Conservation (phyloP, 1,140 invertebrate genomes). For the Zaprionus africanus region DNA sequence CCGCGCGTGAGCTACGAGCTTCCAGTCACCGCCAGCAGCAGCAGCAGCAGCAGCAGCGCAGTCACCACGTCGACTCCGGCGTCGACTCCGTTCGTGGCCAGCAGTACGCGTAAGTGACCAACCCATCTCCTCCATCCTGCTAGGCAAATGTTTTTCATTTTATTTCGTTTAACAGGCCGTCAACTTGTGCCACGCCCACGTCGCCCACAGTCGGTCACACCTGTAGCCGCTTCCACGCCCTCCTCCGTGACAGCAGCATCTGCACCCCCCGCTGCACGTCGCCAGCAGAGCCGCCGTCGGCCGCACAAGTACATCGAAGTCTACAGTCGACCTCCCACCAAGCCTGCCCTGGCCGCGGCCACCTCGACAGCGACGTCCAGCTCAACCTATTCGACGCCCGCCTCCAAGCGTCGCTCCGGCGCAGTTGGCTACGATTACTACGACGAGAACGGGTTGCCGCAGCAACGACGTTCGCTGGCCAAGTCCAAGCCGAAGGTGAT, state of each 20-base stretch:
- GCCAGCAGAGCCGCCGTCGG: constrained; percentile 69
- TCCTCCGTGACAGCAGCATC: constrained; percentile 17
- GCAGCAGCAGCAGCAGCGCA: constrained; percentile 1
- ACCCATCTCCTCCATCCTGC: too few relatives aligned
- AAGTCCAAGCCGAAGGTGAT: constrained; percentile 73
- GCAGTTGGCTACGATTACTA: constrained; percentile 27
- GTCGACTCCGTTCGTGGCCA: neutral
- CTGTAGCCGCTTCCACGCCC: constrained; percentile 7
- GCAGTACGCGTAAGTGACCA: constrained; percentile 44
- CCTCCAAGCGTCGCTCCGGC: constrained; percentile 5
- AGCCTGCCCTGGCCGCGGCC: constrained; percentile 21
- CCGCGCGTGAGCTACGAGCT: constrained; percentile 6
- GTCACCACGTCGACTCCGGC: neutral
- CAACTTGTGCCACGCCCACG: constrained; percentile 64
- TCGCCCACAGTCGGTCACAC: constrained; percentile 54
- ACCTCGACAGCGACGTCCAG: constrained; percentile 35
- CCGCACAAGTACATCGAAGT: constrained; percentile 73
- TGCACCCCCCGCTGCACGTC: constrained; percentile 51
- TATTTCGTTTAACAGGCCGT: constrained; percentile 40
- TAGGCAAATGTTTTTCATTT: neutral
- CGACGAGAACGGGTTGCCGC: neutral
- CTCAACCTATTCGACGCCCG: neutral
- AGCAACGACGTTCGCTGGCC: constrained; percentile 14
- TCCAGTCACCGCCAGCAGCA: constrained; percentile 18
- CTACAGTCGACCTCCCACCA: constrained; percentile 64